Percentiles rank a stretch among this genome's conserved stretches.
These are phyloP conservation scores for Phoebastria nigripes DNA, from an alignment of 2,797 vertebrate genomes.

Conservation along the genomic window DNA sequence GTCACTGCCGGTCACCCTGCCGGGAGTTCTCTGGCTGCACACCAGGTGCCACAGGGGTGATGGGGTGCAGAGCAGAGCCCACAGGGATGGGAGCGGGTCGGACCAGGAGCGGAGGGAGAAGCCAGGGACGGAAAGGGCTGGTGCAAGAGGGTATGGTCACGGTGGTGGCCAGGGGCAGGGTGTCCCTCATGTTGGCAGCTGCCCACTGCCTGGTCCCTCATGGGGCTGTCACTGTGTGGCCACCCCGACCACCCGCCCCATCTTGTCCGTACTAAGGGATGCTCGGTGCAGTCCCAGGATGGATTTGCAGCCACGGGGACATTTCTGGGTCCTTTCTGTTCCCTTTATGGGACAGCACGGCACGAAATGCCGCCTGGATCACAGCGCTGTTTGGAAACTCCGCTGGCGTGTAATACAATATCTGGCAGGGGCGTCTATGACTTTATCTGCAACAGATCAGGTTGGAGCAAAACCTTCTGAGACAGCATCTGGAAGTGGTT, in stretches of 20 bases:
- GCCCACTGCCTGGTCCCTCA: background rate
- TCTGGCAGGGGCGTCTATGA: background rate
- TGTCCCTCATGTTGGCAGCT: background rate
- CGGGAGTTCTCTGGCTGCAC: background rate
- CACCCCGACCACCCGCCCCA: rapidly evolving
- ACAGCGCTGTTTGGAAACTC: background rate
- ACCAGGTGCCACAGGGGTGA: rapidly evolving
- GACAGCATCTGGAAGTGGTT: slow-evolving; percentile 62
- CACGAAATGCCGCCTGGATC: background rate
- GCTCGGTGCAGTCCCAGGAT: background rate
- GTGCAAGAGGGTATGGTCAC: rapidly evolving
- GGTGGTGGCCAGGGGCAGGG: background rate
- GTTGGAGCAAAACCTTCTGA: slow-evolving; percentile 38
- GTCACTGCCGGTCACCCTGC: rapidly evolving
- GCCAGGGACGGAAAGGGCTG: background rate
- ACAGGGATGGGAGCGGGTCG: background rate
- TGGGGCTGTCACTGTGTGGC: rapidly evolving
- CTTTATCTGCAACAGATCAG: slow-evolving; percentile 50
- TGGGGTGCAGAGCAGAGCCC: background rate
- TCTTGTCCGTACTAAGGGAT: rapidly evolving
- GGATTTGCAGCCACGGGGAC: rapidly evolving
- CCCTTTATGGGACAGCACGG: background rate
- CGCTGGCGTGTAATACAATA: background rate
- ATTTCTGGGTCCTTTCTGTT: background rate
- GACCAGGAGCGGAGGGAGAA: background rate